These are phyloP conservation scores for Mythimna vitellina DNA, from an alignment of 2,888 invertebrate species.

Conservation along the genomic window DNA sequence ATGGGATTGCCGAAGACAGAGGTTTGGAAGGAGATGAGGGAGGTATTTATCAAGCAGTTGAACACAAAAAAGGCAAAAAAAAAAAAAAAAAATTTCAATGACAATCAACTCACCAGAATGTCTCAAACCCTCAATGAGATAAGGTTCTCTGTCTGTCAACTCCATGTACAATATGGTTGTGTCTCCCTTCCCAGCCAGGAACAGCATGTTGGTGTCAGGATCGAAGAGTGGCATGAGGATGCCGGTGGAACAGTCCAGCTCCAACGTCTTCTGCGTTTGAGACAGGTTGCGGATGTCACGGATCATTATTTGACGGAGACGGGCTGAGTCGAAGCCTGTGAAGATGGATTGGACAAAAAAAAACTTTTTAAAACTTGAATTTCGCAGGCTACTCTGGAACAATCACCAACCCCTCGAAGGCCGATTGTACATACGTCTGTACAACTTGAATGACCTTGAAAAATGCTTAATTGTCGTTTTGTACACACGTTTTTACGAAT, in stretches of 20 bases:
- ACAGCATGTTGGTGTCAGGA: constrained; percentile 98
- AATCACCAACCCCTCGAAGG: too few relatives aligned
- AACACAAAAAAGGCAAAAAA: too few relatives aligned
- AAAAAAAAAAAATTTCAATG: not conserved
- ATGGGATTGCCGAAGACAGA: too few relatives aligned
- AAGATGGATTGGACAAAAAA: not conserved
- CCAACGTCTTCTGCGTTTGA: constrained; percentile 94
- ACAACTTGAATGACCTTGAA: too few relatives aligned
- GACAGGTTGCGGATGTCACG: constrained; percentile 96
- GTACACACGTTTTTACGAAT: too few relatives aligned
- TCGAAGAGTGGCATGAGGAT: constrained; percentile 98
- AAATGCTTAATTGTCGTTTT: too few relatives aligned
- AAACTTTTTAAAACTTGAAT: too few relatives aligned
- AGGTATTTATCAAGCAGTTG: too few relatives aligned
- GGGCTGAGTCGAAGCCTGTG: constrained; percentile 95
- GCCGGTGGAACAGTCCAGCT: constrained; percentile 96
- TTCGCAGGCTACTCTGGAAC: too few relatives aligned
- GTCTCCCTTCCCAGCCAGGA: constrained; percentile 98
- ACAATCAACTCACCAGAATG: constrained; percentile 91
- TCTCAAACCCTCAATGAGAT: constrained; percentile 96
- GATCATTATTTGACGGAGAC: constrained; percentile 96
- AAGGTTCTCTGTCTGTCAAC: constrained; percentile 96
- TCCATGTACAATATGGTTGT: constrained; percentile 97
- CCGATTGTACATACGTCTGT: too few relatives aligned
- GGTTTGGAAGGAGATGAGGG: too few relatives aligned